Base-by-base conservation (phyloP, 2,797 vertebrate genomes). In the Glyptemys insculpta region DNA sequence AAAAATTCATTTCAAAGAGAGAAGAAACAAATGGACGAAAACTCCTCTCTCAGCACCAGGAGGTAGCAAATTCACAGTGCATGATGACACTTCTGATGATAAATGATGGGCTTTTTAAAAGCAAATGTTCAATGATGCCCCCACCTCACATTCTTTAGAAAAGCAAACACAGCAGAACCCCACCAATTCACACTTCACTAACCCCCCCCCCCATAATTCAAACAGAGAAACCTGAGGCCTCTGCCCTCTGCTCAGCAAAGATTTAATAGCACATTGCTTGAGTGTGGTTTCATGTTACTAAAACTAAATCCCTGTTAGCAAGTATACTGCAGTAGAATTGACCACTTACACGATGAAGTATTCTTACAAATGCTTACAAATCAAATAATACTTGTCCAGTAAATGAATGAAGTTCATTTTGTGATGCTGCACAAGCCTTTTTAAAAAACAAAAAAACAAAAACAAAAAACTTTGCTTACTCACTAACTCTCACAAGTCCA, bases 131-230 rank as follows among this genome's bases (percentile, higher is more conserved):
- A 87, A 1, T 50, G 81, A 85, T 86, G 88, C 29, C 83, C 44
- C n/a, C 72, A 34, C 9, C n/a, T 94, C 31, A 59, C 21, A 83
- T 84, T 81, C 74, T 94, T 95, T 34, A 91, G 57, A 86, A 89
- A 87, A 78, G 76, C 57, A 89, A 83, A 92, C 65, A 37, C 41
- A 89, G 54, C 56, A 84, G 84, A 47, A 65, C 14, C 54, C 95
- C 0, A 0, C 50, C 80, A 92, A 88, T 86, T 92, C 5, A 3
- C 27, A 37, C 2, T 21, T 79, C 76, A 47, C 29, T 54, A 94
- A 91, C 81, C 44, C 25, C 79, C 80, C 12, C 44, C 25, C 31
- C 19, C 34, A 83, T 83, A 81, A 89, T 11, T 76, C 53, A 82
- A 95, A 93, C 1, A 82, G 25, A 90, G 54, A 89, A 90, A 56